A percentile compares a stretch with the other conserved stretches of the same genome.
These are phyloP conservation scores for Plebejus melissa DNA, from an alignment of 2,888 invertebrate species.

Conservation along the genomic window DNA sequence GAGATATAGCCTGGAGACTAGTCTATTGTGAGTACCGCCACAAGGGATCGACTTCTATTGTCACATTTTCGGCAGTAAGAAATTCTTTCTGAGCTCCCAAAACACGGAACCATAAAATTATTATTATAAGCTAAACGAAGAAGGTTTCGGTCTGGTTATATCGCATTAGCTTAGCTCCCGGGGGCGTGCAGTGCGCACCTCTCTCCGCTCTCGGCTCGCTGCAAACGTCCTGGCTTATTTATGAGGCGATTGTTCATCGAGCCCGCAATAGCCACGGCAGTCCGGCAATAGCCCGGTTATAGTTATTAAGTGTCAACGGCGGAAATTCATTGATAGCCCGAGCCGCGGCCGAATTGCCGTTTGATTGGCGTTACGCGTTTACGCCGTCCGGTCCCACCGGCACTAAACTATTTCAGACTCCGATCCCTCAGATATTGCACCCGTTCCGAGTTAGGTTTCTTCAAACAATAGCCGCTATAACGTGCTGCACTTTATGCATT, in stretches of 20 bases:
- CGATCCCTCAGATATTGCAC: constrained; percentile 26
- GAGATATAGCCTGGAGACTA: too few species aligned
- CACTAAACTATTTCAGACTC: constrained; percentile 64
- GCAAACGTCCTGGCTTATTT: constrained; percentile 45
- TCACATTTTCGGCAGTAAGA: too few species aligned
- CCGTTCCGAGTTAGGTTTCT: not conserved
- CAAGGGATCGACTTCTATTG: too few species aligned
- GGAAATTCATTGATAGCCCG: constrained; percentile 79
- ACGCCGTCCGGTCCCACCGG: constrained; percentile 67
- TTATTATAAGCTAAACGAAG: too few species aligned
- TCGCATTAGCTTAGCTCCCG: not conserved
- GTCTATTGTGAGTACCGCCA: too few species aligned
- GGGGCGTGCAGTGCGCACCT: not conserved
- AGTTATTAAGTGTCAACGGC: constrained; percentile 76
- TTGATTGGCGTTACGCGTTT: constrained; percentile 48
- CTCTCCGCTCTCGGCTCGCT: not conserved
- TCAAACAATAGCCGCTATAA: not conserved
- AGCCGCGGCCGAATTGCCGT: constrained; percentile 53
- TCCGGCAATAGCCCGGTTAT: constrained; percentile 56
- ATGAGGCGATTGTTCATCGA: constrained; percentile 75
- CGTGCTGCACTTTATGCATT: not conserved
- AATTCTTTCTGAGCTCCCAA: too few species aligned
- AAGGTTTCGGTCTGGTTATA: not conserved
- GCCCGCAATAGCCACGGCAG: constrained; percentile 37
- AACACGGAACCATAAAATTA: too few species aligned